phyloP scores from a whole-genome alignment of 2,113 vertebrate genomes.

The Colistium nudipinnis region DNA sequence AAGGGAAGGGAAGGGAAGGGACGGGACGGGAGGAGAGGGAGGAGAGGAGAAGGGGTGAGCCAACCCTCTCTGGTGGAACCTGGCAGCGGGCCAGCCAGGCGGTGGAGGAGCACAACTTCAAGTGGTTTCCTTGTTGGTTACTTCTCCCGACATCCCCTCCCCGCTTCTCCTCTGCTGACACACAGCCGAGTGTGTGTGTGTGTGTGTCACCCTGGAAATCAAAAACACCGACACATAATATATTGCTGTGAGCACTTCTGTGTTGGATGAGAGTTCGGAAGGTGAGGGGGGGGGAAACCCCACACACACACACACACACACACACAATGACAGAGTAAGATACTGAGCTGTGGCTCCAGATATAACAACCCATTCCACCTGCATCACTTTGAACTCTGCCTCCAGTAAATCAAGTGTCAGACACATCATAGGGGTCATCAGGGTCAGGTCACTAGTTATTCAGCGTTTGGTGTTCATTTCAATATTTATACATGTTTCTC shows the following conservation, averaged over 20 bases:
- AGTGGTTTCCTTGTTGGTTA: conserved; percentile 76
- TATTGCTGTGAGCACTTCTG: not conserved
- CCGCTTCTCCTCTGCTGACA: conserved; percentile 36
- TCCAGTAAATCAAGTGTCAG: no score
- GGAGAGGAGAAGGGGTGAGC: conserved; percentile 71
- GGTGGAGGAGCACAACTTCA: conserved; percentile 74
- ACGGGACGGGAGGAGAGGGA: conserved; percentile 47
- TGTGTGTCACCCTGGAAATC: conserved; percentile 39
- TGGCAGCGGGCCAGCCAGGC: conserved; percentile 74
- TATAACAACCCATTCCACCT: no score
- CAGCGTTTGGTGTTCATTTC: no score
- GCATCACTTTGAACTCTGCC: no score
- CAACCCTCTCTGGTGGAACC: conserved; percentile 74
- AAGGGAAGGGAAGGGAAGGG: conserved; percentile 53
- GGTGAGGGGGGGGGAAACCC: not conserved
- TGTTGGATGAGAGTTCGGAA: not conserved
- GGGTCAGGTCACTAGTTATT: not conserved
- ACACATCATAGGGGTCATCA: not conserved
- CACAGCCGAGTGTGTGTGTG: conserved; percentile 69
- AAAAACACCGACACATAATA: conserved; percentile 10
- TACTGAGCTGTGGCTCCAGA: no score
- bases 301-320: no score
- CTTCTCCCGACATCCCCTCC: conserved; percentile 41
- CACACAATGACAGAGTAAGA: no score
- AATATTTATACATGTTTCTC: no score